A percentile compares a stretch with the other conserved stretches of the same genome.
These are phyloP conservation scores for Bactericera cockerelli DNA, from an alignment of 1,140 invertebrate species.

Conservation along the genomic window DNA sequence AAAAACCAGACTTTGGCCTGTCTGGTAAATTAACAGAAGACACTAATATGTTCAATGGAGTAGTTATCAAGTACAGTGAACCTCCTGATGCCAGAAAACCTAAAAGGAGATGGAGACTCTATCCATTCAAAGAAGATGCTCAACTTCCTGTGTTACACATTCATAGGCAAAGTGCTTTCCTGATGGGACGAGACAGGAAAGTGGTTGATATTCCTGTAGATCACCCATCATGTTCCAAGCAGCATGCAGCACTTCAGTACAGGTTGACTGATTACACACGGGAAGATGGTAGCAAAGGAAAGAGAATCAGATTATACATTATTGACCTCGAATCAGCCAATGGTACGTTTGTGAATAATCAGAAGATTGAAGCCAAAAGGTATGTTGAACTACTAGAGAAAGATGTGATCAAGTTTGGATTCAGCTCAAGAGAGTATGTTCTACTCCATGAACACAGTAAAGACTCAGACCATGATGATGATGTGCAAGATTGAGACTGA, in stretches of 20 bases:
- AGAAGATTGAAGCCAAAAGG: slow-evolving; percentile 74
- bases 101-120: slow-evolving; percentile 83
- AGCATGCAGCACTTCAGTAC: slow-evolving; percentile 95
- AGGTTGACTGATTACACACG: slow-evolving; percentile 66
- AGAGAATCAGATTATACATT: slow-evolving; percentile 75
- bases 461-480: slow-evolving; percentile 60
- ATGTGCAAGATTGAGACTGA: slow-evolving; percentile 26
- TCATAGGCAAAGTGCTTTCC: slow-evolving; percentile 90
- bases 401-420: slow-evolving; percentile 97
- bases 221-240: slow-evolving; percentile 97
- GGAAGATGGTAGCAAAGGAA: slow-evolving; percentile 52
- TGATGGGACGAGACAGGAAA: slow-evolving; percentile 85
- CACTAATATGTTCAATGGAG: slow-evolving; percentile 86
- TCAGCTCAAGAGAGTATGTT: slow-evolving; percentile 90
- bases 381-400: slow-evolving; percentile 89
- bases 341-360: slow-evolving; percentile 93
- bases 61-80: slow-evolving; percentile 95
- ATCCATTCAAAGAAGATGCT: slow-evolving; percentile 94
- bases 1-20: slow-evolving; percentile 84
- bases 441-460: slow-evolving; percentile 85
- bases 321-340: slow-evolving; percentile 96
- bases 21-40: slow-evolving; percentile 95
- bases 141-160: slow-evolving; percentile 79
- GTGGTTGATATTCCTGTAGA: slow-evolving; percentile 92
- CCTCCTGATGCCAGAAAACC: slow-evolving; percentile 91